A percentile compares a stretch with the other conserved stretches of the same genome.
phyloP scores from a whole-genome alignment of 2,113 vertebrate species.

The Brienomyrus longianalis region DNA sequence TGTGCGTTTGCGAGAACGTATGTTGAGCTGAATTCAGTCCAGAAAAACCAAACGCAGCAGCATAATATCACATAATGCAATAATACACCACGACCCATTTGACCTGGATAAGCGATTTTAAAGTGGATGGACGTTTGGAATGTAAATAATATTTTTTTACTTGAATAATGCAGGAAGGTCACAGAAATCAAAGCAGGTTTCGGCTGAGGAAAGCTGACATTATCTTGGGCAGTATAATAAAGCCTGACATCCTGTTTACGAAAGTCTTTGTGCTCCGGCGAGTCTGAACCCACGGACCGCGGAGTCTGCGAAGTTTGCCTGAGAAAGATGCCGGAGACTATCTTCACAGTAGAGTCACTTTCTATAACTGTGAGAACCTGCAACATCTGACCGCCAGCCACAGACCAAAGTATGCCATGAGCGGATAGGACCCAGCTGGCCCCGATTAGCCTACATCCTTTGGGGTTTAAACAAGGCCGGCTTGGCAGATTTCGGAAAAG shows the following conservation, averaged over 20 bases:
- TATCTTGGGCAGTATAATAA: not conserved
- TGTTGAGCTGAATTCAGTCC: not conserved
- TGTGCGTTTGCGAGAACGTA: slow-evolving; percentile 8
- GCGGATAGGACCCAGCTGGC: not conserved
- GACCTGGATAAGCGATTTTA: not conserved
- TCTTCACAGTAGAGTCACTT: not conserved
- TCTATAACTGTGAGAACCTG: not conserved
- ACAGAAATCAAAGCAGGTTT: not conserved
- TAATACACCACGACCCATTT: not conserved
- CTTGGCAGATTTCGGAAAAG: not conserved
- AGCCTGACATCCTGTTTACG: not conserved
- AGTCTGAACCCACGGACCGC: not conserved
- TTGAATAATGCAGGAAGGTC: slow-evolving; percentile 5
- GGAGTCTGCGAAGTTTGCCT: not conserved
- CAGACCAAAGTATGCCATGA: not conserved
- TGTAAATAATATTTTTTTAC: slow-evolving; percentile 1
- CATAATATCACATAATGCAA: not conserved
- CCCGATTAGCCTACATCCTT: not conserved
- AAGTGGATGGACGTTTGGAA: not conserved
- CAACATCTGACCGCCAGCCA: not conserved
- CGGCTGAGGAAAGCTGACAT: not conserved
- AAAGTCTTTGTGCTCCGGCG: not conserved
- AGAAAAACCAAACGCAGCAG: not conserved
- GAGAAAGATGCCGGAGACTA: not conserved
- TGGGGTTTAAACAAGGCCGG: not conserved